A percentile compares a stretch with the other conserved stretches of the same genome.
phyloP scores from a whole-genome alignment of 1,140 invertebrate genomes.

The Drosophila azteca region DNA sequence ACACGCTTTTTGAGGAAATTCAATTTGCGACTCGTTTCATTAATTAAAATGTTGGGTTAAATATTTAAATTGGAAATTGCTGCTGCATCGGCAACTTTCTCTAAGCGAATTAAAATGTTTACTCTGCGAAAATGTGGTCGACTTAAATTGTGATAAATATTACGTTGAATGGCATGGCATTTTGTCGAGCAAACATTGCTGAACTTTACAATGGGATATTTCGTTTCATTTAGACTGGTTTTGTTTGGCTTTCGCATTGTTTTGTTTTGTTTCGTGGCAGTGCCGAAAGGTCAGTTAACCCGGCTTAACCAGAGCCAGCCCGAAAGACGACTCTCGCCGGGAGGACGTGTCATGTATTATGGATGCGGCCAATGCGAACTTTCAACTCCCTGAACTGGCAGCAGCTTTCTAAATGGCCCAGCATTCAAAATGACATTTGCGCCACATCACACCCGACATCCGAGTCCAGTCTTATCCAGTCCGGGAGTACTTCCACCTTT shows the following conservation, averaged over 20 bases:
- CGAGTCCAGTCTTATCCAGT: neutral
- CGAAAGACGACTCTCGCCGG: constrained; percentile 42
- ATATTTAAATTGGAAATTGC: constrained; percentile 47
- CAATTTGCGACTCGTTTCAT: constrained; percentile 34
- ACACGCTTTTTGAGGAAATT: constrained; percentile 23
- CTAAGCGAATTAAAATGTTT: constrained; percentile 29
- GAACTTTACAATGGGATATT: constrained; percentile 23
- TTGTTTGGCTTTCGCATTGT: constrained; percentile 17
- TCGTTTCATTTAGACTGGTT: constrained; percentile 33
- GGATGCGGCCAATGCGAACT: constrained; percentile 67
- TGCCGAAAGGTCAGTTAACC: constrained; percentile 72
- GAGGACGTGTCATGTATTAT: constrained; percentile 62
- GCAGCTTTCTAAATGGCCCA: constrained; percentile 36
- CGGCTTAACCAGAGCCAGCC: constrained; percentile 29
- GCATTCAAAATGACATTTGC: constrained; percentile 72
- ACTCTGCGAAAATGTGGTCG: constrained; percentile 7
- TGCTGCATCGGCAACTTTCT: constrained; percentile 34
- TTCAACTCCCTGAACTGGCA: constrained; percentile 39
- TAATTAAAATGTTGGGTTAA: constrained; percentile 57
- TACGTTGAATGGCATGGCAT: constrained; percentile 38
- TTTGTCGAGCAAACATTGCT: constrained; percentile 9
- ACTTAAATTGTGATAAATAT: constrained; percentile 21
- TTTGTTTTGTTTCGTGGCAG: constrained; percentile 23
- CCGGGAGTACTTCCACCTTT: neutral
- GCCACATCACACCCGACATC: constrained; percentile 61